Percentiles rank a stretch among this genome's conserved stretches.
These are phyloP conservation scores for Nemoura dubitans DNA, from an alignment of 2,888 invertebrate species.

Conservation along the genomic window DNA sequence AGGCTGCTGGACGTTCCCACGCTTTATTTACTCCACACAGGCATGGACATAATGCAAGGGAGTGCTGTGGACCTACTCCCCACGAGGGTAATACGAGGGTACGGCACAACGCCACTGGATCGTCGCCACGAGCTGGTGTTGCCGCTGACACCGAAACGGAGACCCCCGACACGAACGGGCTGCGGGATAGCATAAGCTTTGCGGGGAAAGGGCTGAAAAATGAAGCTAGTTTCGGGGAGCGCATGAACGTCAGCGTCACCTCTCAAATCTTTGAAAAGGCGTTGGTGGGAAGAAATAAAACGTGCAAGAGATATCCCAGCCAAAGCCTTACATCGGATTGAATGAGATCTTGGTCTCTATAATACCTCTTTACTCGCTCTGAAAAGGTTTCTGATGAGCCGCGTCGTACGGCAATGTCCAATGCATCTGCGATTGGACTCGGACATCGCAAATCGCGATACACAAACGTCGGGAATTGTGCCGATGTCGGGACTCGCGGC, in stretches of 20 bases:
- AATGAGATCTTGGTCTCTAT: slow-evolving; percentile 3
- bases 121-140: too few relatives aligned
- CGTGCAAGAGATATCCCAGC: slow-evolving; percentile 39
- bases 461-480: neutral
- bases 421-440: neutral
- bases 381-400: slow-evolving; percentile 19
- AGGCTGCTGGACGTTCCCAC: too few relatives aligned
- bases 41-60: too few relatives aligned
- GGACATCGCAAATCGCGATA: slow-evolving; percentile 7
- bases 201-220: slow-evolving; percentile 45
- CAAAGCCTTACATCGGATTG: slow-evolving; percentile 21
- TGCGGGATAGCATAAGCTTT: slow-evolving; percentile 39
- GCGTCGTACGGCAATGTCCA: neutral
- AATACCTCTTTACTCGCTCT: neutral
- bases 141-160: neutral
- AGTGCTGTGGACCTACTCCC: too few relatives aligned
- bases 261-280: slow-evolving; percentile 39
- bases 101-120: too few relatives aligned
- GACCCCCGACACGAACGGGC: slow-evolving; percentile 7
- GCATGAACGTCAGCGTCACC: slow-evolving; percentile 43
- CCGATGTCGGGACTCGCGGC: neutral
- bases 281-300: slow-evolving; percentile 38
- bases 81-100: too few relatives aligned
- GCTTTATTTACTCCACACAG: too few relatives aligned
- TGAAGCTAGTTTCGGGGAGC: slow-evolving; percentile 45